Conservation (phyloP, 2,888 invertebrate genomes). For the Flexamia atlantica region DNA sequence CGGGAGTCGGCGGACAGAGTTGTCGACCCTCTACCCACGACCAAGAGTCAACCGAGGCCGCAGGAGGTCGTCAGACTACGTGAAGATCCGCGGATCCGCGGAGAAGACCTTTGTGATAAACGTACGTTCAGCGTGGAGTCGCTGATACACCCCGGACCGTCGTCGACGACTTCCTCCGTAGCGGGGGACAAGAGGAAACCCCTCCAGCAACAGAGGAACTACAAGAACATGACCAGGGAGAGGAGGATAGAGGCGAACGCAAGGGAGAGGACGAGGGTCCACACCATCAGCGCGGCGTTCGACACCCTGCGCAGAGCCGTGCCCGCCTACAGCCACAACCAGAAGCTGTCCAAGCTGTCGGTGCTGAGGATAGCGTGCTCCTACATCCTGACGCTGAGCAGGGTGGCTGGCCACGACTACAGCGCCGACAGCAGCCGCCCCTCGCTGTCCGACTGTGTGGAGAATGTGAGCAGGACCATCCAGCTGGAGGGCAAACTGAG, state of each 20-base stretch:
- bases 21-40: constrained; percentile 61
- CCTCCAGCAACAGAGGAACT: constrained; percentile 86
- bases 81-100: not conserved
- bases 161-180: constrained; percentile 30
- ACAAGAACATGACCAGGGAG: constrained; percentile 97
- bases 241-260: constrained; percentile 96
- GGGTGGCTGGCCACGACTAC: constrained; percentile 85
- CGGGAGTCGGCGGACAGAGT: constrained; percentile 64
- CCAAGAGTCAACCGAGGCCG: constrained; percentile 49
- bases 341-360: constrained; percentile 95
- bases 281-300: constrained; percentile 97
- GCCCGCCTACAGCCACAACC: constrained; percentile 94
- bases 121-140: constrained; percentile 58
- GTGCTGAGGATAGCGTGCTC: constrained; percentile 95
- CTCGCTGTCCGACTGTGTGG: constrained; percentile 87
- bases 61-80: constrained; percentile 65
- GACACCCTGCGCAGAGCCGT: constrained; percentile 91
- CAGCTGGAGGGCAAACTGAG: constrained; percentile 94
- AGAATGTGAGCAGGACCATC: constrained; percentile 93
- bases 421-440: constrained; percentile 79
- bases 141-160: constrained; percentile 10
- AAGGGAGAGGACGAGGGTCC: constrained; percentile 93
- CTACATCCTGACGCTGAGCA: constrained; percentile 92
- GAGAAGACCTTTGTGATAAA: constrained; percentile 44
- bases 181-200: not conserved